Evolutionary conservation across 2,113 vertebrate genomes (phyloP).

Genomic region (Eptatretus burgeri): DNA sequence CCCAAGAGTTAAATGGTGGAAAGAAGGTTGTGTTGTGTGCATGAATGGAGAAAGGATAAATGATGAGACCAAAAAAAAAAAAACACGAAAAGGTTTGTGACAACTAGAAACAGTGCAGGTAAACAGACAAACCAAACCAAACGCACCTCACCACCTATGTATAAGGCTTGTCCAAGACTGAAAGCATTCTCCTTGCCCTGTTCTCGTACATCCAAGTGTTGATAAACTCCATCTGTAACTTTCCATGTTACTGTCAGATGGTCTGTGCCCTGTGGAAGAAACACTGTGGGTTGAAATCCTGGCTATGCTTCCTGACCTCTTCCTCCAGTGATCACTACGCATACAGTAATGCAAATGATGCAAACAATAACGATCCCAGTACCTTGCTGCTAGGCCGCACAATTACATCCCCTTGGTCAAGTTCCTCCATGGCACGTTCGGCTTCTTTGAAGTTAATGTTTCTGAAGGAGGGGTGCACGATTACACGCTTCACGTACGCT

Average conservation of each 20-base stretch:
- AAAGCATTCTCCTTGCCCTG: conserved; percentile 98
- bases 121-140: no score
- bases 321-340: no score
- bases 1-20: no score
- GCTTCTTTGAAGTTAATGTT: conserved; percentile 98
- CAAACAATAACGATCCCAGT: conserved; percentile 14
- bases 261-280: conserved; percentile 15
- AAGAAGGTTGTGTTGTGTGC: no score
- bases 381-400: conserved; percentile 94
- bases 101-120: not conserved
- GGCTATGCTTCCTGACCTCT: no score
- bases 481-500: conserved; percentile 93
- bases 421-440: conserved; percentile 95
- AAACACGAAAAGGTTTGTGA: not conserved
- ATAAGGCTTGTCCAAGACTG: conserved; percentile 70
- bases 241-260: conserved; percentile 96
- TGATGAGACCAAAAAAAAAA: not conserved
- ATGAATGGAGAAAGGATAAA: not conserved
- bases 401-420: conserved; percentile 89
- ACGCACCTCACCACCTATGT: conserved; percentile 68
- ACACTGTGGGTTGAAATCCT: no score
- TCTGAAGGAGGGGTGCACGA: conserved; percentile 93
- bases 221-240: conserved; percentile 71
- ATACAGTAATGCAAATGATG: no score
- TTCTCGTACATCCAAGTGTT: conserved; percentile 72